Evolutionary conservation across 2,113 vertebrate species (phyloP).

Genomic region (Mus musculus): GRCm39 chr1:157718001-157718500

Average conservation of each 20-base stretch:
- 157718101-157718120: background rate
- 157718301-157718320: background rate
- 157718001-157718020: too few relatives aligned
- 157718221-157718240: background rate
- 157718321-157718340: constrained; percentile 24
- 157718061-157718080: background rate
- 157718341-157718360: constrained; percentile 15
- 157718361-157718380: constrained; percentile 14
- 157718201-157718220: constrained; percentile 2
- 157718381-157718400: constrained; percentile 61
- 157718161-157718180: constrained; percentile 39
- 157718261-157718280: background rate
- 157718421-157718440: background rate
- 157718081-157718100: background rate
- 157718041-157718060: background rate
- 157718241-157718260: constrained; percentile 21
- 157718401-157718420: constrained; percentile 32
- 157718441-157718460: background rate
- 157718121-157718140: background rate
- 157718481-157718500: background rate
- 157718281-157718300: background rate
- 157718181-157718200: background rate
- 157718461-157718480: constrained; percentile 1
- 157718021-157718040: background rate
- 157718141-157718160: constrained; percentile 3